These are phyloP conservation scores for Sakesphorus luctuosus DNA, from an alignment of 2,113 vertebrate genomes.

Conservation along the genomic window DNA sequence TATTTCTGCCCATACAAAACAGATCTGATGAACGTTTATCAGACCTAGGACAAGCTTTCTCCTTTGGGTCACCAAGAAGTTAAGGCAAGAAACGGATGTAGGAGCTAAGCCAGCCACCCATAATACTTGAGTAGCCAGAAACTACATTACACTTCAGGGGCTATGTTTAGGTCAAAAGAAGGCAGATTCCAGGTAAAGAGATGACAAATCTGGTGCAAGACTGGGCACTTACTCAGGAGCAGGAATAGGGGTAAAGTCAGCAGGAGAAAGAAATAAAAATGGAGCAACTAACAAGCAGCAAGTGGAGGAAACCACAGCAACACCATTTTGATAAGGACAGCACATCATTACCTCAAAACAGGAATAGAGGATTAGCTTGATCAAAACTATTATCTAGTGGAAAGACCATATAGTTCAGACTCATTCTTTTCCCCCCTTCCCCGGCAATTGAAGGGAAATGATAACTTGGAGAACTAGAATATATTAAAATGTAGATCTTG, in stretches of 20 bases:
- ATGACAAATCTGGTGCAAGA: neutral
- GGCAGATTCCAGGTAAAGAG: neutral
- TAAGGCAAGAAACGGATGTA: neutral
- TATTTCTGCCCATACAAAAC: neutral
- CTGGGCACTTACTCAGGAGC: fast-evolving
- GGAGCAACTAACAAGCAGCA: neutral
- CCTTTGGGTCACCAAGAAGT: neutral
- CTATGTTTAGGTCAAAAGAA: neutral
- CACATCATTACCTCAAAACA: neutral
- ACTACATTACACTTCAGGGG: neutral
- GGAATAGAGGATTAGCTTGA: neutral
- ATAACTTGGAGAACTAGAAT: neutral
- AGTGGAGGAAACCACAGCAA: neutral
- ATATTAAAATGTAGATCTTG: neutral
- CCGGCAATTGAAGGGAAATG: neutral
- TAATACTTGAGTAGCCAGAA: neutral
- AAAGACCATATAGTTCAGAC: neutral
- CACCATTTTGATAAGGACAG: neutral
- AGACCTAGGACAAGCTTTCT: neutral
- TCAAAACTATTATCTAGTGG: neutral
- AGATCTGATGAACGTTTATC: neutral
- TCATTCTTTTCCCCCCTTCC: neutral
- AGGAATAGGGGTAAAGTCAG: fast-evolving
- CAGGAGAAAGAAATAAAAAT: neutral
- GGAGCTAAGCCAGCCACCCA: neutral